Percentiles rank a stretch among this genome's conserved stretches.
phyloP scores from a whole-genome alignment of 2,113 vertebrate species.

The Ailuropoda melanoleuca region DNA sequence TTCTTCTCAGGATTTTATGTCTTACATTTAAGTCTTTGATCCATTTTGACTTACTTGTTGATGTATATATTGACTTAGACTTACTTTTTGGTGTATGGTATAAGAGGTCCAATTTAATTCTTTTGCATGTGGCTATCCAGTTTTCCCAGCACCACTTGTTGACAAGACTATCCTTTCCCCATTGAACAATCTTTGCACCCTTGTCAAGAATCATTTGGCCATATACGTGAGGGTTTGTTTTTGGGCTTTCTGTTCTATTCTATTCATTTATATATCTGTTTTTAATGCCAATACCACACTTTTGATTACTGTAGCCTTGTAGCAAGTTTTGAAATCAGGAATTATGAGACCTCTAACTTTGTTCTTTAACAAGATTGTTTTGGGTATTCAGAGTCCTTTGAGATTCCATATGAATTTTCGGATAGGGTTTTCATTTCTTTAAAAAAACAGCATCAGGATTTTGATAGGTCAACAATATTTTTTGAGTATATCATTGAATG shows the following conservation, averaged over 20 bases:
- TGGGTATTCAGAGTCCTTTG: background rate
- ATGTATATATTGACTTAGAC: background rate
- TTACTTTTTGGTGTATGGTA: background rate
- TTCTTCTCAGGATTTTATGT: background rate
- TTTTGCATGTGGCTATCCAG: background rate
- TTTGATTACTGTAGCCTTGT: background rate
- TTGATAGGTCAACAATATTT: background rate
- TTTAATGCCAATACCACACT: background rate
- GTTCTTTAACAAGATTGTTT: background rate
- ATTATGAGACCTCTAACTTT: background rate
- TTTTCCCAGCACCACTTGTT: background rate
- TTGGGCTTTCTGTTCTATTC: background rate
- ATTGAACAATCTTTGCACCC: background rate
- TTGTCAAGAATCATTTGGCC: background rate
- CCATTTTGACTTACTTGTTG: background rate
- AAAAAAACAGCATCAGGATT: background rate
- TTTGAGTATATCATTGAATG: background rate
- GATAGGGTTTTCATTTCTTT: background rate
- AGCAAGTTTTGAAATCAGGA: slow-evolving; percentile 20
- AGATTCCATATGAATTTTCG: background rate
- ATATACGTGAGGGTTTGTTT: background rate
- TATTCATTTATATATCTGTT: background rate
- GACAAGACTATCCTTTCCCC: background rate
- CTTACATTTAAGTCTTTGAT: background rate
- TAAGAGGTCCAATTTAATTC: background rate